phyloP scores from a whole-genome alignment of 2,888 invertebrate genomes.

The Pediacus dermestoides region DNA sequence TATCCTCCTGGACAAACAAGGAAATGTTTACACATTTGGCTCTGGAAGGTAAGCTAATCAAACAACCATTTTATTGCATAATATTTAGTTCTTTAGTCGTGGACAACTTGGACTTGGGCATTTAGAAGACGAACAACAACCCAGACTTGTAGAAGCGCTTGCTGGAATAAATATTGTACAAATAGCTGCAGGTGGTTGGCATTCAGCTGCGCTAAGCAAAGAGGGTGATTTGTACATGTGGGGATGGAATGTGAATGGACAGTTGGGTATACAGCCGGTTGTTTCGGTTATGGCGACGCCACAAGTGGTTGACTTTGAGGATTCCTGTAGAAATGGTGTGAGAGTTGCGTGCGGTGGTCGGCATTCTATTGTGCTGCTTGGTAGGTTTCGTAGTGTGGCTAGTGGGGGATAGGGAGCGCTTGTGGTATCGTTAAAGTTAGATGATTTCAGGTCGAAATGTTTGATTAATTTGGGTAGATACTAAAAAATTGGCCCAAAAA shows the following conservation, averaged over 20 bases:
- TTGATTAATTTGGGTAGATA: too few relatives aligned
- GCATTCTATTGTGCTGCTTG: slow-evolving; percentile 68
- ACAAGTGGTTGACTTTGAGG: slow-evolving; percentile 52
- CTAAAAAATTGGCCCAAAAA: too few relatives aligned
- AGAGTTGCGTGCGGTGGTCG: slow-evolving; percentile 70
- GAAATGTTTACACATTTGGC: slow-evolving; percentile 79
- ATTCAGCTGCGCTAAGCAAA: slow-evolving; percentile 72
- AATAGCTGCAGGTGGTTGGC: slow-evolving; percentile 84
- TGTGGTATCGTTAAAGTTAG: too few relatives aligned
- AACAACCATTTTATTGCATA: not conserved
- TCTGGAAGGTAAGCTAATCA: slow-evolving; percentile 67
- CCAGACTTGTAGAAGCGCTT: slow-evolving; percentile 67
- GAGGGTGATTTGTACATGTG: slow-evolving; percentile 82
- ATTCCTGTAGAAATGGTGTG: slow-evolving; percentile 42
- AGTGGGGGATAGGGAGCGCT: too few relatives aligned
- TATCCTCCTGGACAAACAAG: slow-evolving; percentile 64
- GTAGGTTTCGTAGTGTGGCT: slow-evolving; percentile 47
- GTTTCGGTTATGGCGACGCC: slow-evolving; percentile 51
- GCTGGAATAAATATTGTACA: slow-evolving; percentile 68
- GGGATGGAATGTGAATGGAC: slow-evolving; percentile 90
- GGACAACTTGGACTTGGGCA: slow-evolving; percentile 84
- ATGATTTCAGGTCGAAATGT: too few relatives aligned
- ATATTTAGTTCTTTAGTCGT: slow-evolving; percentile 58
- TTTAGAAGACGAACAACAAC: slow-evolving; percentile 60
- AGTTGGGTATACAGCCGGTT: slow-evolving; percentile 64